Percentiles rank a stretch among this genome's conserved stretches.
phyloP scores from a whole-genome alignment of 2,113 vertebrate species.

The Scolopax mira region DNA sequence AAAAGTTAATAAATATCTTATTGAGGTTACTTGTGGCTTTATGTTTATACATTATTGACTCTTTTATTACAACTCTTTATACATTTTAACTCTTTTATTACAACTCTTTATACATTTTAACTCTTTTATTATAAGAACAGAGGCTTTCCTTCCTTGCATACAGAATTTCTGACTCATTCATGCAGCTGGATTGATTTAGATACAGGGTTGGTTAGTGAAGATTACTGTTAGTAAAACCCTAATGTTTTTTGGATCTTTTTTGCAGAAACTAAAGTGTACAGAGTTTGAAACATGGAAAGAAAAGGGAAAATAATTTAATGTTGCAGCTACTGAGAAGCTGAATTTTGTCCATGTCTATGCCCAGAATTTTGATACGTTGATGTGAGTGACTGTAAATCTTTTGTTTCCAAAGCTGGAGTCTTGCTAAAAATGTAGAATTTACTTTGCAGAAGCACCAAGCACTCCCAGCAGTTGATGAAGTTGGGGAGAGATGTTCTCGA shows the following conservation, averaged over 20 bases:
- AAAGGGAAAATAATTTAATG: neutral
- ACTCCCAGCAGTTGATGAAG: neutral
- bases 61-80: too few species aligned
- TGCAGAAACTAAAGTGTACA: neutral
- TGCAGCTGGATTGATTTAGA: neutral
- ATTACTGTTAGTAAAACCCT: neutral
- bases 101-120: too few species aligned
- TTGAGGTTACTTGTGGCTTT: neutral
- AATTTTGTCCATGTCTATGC: neutral
- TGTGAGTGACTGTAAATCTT: neutral
- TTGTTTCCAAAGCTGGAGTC: neutral
- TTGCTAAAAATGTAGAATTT: neutral
- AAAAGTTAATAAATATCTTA: neutral
- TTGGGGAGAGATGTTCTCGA: neutral
- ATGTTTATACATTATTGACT: neutral
- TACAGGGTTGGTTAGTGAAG: accelerated
- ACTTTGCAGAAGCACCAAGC: neutral
- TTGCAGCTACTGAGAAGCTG: neutral
- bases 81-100: neutral
- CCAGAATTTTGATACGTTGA: neutral
- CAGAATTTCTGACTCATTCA: neutral
- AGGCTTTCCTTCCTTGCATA: neutral
- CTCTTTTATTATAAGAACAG: neutral
- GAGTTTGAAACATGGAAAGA: neutral
- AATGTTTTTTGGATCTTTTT: accelerated